Evolutionary conservation across 2,888 invertebrate genomes (phyloP).

Genomic region (Ceramica pisi): DNA sequence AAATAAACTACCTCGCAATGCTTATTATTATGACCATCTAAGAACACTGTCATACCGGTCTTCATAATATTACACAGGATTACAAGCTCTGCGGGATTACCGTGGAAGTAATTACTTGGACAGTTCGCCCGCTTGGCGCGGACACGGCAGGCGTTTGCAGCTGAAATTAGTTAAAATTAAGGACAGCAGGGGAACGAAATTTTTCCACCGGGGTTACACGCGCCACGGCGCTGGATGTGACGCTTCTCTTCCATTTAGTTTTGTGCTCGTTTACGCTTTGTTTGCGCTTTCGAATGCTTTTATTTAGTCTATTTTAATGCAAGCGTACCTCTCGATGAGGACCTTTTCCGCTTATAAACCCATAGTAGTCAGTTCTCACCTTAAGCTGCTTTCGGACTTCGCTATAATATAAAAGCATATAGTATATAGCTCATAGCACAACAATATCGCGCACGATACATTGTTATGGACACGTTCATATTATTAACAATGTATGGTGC

Average conservation of each 20-base stretch:
- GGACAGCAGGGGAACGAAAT: constrained; percentile 61
- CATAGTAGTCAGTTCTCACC: neutral
- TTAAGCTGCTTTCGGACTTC: no score
- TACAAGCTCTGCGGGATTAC: constrained; percentile 70
- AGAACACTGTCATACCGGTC: constrained; percentile 58
- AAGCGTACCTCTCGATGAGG: neutral
- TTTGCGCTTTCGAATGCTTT: constrained; percentile 52
- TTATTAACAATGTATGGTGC: no score
- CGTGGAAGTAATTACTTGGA: constrained; percentile 76
- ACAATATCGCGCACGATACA: no score
- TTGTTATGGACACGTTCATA: no score
- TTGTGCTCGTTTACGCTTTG: constrained; percentile 63
- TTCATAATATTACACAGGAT: constrained; percentile 62
- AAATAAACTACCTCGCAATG: constrained; percentile 42
- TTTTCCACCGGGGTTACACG: constrained; percentile 58
- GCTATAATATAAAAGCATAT: no score
- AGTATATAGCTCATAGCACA: no score
- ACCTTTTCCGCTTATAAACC: neutral
- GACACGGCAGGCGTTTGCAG: constrained; percentile 63
- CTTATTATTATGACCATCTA: constrained; percentile 54
- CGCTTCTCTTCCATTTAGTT: constrained; percentile 57
- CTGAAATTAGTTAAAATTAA: constrained; percentile 75
- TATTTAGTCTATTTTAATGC: constrained; percentile 21
- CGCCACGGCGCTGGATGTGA: constrained; percentile 53
- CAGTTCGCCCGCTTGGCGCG: constrained; percentile 68